Evolutionary conservation across 2,888 invertebrate species (phyloP).

Genomic region (Mesochorus sp.): DNA sequence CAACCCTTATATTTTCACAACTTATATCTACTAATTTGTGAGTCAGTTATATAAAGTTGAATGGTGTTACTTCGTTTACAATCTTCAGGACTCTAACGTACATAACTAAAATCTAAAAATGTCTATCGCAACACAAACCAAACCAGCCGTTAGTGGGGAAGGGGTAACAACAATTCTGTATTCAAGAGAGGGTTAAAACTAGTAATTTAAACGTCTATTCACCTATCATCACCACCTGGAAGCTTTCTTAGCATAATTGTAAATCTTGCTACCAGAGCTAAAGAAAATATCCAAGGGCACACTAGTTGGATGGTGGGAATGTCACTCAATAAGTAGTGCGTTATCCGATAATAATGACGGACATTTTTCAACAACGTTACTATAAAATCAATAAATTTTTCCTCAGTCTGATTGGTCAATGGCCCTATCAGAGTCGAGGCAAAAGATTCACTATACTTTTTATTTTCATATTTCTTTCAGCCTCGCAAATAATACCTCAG

Average conservation of each 20-base stretch:
- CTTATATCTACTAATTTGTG: too few relatives aligned
- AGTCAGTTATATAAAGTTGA: too few relatives aligned
- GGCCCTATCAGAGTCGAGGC: constrained; percentile 22
- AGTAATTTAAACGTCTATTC: constrained; percentile 37
- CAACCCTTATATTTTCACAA: too few relatives aligned
- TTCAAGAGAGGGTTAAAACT: neutral
- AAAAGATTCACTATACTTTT: constrained; percentile 16
- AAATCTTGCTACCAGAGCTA: neutral
- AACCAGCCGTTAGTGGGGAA: too few relatives aligned
- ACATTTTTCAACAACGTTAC: constrained; percentile 40
- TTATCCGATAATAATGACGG: constrained; percentile 12
- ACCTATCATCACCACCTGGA: constrained; percentile 12
- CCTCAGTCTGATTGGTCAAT: constrained; percentile 30
- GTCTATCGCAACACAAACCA: too few relatives aligned
- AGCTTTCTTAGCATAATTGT: neutral
- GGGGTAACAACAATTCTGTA: neutral
- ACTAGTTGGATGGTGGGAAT: neutral
- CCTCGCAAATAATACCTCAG: constrained; percentile 45
- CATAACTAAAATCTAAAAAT: too few relatives aligned
- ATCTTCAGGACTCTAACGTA: too few relatives aligned
- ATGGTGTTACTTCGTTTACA: too few relatives aligned
- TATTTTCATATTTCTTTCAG: constrained; percentile 12
- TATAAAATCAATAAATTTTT: constrained; percentile 50
- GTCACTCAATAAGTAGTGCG: constrained; percentile 7
- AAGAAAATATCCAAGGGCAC: neutral